These are phyloP conservation scores for Zoanthus sansibaricus DNA, from an alignment of 92 coral and sea anemone species.

Conservation along the genomic window DNA sequence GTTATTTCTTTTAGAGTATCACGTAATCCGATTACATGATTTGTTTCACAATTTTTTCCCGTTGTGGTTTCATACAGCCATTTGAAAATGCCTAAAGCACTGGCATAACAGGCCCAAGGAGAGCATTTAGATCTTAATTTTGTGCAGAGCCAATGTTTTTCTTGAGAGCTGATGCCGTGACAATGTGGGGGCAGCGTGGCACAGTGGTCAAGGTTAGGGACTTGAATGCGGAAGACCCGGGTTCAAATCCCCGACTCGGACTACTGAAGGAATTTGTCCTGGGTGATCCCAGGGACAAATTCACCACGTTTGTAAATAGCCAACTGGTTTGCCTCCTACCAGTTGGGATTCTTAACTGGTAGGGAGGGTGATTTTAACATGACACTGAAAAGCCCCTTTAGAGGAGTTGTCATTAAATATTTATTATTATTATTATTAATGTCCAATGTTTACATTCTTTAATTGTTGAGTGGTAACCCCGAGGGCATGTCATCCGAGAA, in stretches of 20 bases:
- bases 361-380: too few species aligned
- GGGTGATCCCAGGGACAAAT: too few species aligned
- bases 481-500: constrained; percentile 32
- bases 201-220: too few species aligned
- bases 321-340: too few species aligned
- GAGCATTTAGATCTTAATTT: background rate
- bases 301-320: too few species aligned
- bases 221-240: too few species aligned
- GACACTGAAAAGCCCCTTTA: too few species aligned
- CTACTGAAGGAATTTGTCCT: too few species aligned
- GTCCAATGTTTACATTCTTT: constrained; percentile 18
- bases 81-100: background rate
- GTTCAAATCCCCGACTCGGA: too few species aligned
- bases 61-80: background rate
- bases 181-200: background rate
- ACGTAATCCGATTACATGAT: background rate
- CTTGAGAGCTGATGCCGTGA: background rate
- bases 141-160: constrained; percentile 17
- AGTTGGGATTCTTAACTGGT: too few species aligned
- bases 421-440: too few species aligned
- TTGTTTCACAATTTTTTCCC: background rate
- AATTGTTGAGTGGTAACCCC: background rate
- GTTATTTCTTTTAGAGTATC: background rate
- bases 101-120: constrained; percentile 36
- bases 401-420: too few species aligned